Conservation (phyloP, 2,888 invertebrate genomes). For the Lypha dubia region DNA sequence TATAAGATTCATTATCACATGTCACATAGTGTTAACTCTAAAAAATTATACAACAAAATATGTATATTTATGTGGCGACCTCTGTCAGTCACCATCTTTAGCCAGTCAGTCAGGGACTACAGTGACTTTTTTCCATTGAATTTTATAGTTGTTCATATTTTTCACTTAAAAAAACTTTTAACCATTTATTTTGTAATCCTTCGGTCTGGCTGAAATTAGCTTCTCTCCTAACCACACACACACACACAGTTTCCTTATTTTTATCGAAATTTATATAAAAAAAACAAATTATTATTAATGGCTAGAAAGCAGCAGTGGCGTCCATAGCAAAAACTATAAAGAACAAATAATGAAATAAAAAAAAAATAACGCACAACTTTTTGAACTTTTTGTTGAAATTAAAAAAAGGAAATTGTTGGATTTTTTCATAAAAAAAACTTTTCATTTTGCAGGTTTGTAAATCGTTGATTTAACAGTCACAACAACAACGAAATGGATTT, state of each 20-base stretch:
- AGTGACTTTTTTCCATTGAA: too few relatives aligned
- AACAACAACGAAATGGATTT: not conserved
- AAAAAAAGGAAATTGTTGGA: conserved; percentile 28
- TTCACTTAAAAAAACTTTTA: too few relatives aligned
- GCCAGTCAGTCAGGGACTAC: too few relatives aligned
- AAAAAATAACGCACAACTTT: conserved; percentile 16
- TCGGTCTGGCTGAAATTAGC: not conserved
- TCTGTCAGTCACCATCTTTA: too few relatives aligned
- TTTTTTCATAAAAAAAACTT: conserved; percentile 50
- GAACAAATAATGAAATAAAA: not conserved
- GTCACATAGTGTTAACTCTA: too few relatives aligned
- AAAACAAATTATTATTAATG: conserved; percentile 24
- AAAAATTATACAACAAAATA: too few relatives aligned
- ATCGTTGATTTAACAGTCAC: conserved; percentile 20
- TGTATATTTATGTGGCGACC: too few relatives aligned
- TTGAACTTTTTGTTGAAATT: conserved; percentile 42
- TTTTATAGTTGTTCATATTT: too few relatives aligned
- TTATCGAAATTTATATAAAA: conserved; percentile 5
- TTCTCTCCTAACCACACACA: not conserved
- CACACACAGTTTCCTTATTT: not conserved
- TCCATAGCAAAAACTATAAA: not conserved
- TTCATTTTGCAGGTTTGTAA: conserved; percentile 46
- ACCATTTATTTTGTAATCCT: not conserved
- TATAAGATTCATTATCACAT: too few relatives aligned
- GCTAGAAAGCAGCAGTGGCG: conserved; percentile 22